Percentiles rank a stretch among this genome's conserved stretches.
Evolutionary conservation across 30 jellyfish, hydroid and myxozoan species (phyloP).

Genomic region (Cassiopea andromeda): DNA sequence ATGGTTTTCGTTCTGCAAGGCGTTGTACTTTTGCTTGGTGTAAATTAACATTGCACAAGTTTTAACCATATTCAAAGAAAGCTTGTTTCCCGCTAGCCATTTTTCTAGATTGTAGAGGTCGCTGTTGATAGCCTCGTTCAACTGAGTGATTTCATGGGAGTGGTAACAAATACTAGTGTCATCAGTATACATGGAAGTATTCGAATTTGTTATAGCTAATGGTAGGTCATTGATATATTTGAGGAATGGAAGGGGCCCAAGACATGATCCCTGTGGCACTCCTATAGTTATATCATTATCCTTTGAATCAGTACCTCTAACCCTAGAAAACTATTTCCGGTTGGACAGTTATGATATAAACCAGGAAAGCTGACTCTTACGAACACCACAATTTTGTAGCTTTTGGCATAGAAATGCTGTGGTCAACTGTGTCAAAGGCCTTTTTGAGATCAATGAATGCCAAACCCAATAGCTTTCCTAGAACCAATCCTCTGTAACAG

Average conservation of each 20-base stretch:
- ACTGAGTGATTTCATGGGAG: conserved; percentile 12
- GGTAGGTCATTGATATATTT: background rate
- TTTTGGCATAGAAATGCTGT: background rate
- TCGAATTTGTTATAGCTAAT: background rate
- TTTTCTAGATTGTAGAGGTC: conserved; percentile 8
- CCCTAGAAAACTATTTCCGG: background rate
- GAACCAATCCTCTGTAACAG: background rate
- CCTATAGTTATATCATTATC: background rate
- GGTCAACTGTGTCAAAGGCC: conserved; percentile 5
- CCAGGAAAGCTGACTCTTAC: background rate
- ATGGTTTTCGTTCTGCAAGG: background rate
- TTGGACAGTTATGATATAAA: background rate
- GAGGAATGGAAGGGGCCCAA: background rate
- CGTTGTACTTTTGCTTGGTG: conserved; percentile 26
- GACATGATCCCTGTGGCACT: conserved; percentile 4
- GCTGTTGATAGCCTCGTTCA: conserved; percentile 13
- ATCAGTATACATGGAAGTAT: conserved; percentile 6
- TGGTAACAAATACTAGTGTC: conserved; percentile 27
- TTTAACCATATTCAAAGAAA: conserved; percentile 30
- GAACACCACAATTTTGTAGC: background rate
- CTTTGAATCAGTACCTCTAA: background rate
- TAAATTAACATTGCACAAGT: conserved; percentile 30
- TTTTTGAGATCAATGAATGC: conserved; percentile 4
- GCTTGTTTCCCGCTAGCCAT: conserved; percentile 22
- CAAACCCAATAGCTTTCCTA: conserved; percentile 4